Conservation (phyloP, 2,113 vertebrate species). For the Otolemur garnettii region DNA sequence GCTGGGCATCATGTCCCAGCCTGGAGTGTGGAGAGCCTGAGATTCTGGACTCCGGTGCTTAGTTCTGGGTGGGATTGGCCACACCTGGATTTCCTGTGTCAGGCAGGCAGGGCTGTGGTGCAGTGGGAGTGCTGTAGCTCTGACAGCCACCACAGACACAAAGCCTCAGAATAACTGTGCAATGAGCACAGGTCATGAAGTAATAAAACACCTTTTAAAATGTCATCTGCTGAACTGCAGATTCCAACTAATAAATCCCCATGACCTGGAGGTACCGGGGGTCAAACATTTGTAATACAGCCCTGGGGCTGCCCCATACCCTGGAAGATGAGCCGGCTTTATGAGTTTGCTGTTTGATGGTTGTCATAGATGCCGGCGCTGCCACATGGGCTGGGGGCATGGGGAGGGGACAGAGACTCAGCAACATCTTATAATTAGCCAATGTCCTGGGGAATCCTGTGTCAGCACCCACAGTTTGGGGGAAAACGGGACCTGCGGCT, state of each 20-base stretch:
- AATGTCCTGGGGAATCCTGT: not conserved
- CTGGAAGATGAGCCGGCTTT: slow-evolving; percentile 42
- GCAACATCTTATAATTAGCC: not conserved
- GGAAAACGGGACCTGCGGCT: not conserved
- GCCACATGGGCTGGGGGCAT: accelerated
- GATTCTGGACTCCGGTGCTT: not conserved
- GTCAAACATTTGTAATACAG: slow-evolving; percentile 72
- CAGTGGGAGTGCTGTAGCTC: accelerated
- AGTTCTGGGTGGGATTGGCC: accelerated
- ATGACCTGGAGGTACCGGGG: slow-evolving; percentile 73
- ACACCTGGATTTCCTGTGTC: not conserved
- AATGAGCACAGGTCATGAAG: slow-evolving; percentile 62
- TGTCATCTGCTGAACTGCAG: slow-evolving; percentile 71
- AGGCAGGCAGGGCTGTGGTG: not conserved
- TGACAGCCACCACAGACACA: not conserved
- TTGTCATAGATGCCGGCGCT: slow-evolving; percentile 1
- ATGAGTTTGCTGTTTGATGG: slow-evolving; percentile 37
- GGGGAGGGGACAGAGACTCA: not conserved
- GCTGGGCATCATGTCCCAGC: not conserved
- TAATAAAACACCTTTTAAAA: slow-evolving; percentile 81
- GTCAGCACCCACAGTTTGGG: slow-evolving; percentile 14
- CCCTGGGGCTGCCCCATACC: slow-evolving; percentile 25
- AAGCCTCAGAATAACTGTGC: slow-evolving; percentile 61
- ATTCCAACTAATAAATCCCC: slow-evolving; percentile 78
- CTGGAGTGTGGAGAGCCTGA: not conserved